These are phyloP conservation scores for Benthochromis sp. DNA, from an alignment of 2,113 vertebrate species.

Conservation along the genomic window DNA sequence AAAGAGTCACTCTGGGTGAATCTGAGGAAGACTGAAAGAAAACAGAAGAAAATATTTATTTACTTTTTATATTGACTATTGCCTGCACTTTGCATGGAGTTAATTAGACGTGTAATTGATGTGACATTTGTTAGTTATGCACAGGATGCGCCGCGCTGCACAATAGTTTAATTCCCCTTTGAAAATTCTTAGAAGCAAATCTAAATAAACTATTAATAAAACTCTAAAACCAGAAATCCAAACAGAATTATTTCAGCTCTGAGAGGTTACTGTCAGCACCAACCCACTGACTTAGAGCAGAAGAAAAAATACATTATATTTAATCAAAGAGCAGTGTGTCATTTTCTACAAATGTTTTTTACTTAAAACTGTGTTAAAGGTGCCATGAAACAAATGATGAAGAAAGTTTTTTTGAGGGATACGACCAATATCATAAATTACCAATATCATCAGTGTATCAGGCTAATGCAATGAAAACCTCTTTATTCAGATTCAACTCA, in stretches of 20 bases:
- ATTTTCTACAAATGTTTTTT: neutral
- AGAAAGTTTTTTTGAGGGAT: neutral
- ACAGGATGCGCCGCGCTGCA: fast-evolving
- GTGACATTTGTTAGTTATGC: neutral
- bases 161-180: neutral
- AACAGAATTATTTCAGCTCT: neutral
- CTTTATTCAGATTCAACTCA: neutral
- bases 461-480: neutral
- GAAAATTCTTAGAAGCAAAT: neutral
- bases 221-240: neutral
- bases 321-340: neutral
- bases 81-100: neutral
- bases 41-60: neutral
- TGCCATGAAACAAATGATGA: neutral
- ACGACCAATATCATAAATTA: neutral
- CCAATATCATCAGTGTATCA: neutral
- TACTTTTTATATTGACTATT: neutral
- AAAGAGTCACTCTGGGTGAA: neutral
- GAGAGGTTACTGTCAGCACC: neutral
- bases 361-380: neutral
- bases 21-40: neutral
- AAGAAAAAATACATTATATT: neutral
- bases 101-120: neutral
- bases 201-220: neutral
- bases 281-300: neutral